Base-by-base conservation (phyloP, 2,888 invertebrate genomes). In the Rhogogaster chlorosoma region DNA sequence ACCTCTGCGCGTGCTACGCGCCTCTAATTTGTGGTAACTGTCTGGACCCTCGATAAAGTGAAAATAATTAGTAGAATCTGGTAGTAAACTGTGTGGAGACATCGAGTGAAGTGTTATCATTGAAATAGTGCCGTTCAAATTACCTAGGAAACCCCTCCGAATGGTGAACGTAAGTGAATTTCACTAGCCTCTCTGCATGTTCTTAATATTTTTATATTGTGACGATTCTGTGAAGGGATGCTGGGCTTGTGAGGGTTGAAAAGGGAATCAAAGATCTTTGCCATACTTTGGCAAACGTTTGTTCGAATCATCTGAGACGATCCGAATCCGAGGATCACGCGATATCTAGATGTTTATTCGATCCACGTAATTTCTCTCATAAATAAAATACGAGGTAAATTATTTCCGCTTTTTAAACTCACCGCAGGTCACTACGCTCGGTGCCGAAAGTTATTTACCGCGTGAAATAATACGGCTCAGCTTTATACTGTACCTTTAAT, bases 91-190 rank as follows among this genome's bases (percentile, higher is more conserved):
- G 38, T 73, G 73, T 26, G 18, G 22, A 10, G n/a, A 38, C 22
- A 42, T 73, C 29, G n/a, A 36, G 83, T 64, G 42, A 64, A 64
- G 64, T 83, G 67, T 64, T 32, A 53, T 77, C 42, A 26, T 32
- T 32, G 12, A 49, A 53, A 49, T 49, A 29, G 77, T 77, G 77
- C n/a, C 38, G 38, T 49, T 73, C 22, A 3, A 73, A 42, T 22
- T 42, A 61, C 26, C 18, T 45, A 83, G 67, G 67, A 83, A 83
- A 29, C 49, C n/a, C 26, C 70, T 83, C 83, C 83, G 83, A 83
- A 83, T 83, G 83, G 83, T 83, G 83, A 83, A 83, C 83, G 83
- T 83, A 38, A 83, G 83, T 83, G 53, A 9, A 73, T 36, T 36
- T 36, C 18, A 0, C 29, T 32, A 1, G 18, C 45, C 22, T 42